A percentile compares a stretch with the other conserved stretches of the same genome.
These are phyloP conservation scores for Sesia bembeciformis DNA, from an alignment of 2,888 invertebrate species.

Conservation along the genomic window DNA sequence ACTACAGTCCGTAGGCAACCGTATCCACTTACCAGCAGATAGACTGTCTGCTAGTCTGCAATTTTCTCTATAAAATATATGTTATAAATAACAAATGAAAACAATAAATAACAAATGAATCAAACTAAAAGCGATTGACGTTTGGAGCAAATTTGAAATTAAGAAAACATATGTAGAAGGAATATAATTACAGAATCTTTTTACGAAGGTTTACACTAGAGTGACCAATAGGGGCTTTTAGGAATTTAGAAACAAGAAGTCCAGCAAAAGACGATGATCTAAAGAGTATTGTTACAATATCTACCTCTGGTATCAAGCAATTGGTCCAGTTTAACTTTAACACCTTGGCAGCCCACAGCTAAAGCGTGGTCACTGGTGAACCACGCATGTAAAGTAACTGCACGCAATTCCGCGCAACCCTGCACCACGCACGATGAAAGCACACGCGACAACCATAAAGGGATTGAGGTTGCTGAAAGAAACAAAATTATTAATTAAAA, in stretches of 20 bases:
- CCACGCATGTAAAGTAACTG: slow-evolving; percentile 63
- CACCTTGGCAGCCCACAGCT: slow-evolving; percentile 48
- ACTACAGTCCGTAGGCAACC: not conserved
- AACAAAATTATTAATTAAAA: too few species aligned
- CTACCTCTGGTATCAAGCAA: slow-evolving; percentile 53
- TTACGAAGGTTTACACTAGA: too few species aligned
- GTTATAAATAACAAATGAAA: not conserved
- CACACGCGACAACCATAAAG: slow-evolving; percentile 28
- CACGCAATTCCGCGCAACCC: slow-evolving; percentile 79
- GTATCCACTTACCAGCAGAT: not conserved
- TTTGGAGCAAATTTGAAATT: too few species aligned
- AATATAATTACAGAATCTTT: too few species aligned
- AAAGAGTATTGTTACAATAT: not conserved
- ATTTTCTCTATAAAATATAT: not conserved
- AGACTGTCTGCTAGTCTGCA: not conserved
- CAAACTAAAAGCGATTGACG: too few species aligned
- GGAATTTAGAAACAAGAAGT: not conserved
- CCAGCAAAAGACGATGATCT: not conserved
- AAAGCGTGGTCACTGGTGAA: slow-evolving; percentile 18
- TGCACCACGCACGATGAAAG: slow-evolving; percentile 75
- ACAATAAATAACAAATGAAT: not conserved
- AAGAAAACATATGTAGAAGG: too few species aligned
- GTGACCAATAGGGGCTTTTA: not conserved
- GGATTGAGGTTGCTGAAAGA: not conserved
- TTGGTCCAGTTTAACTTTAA: slow-evolving; percentile 66